Base-by-base conservation (phyloP, 1,140 invertebrate species). In the Nephotettix cincticeps region DNA sequence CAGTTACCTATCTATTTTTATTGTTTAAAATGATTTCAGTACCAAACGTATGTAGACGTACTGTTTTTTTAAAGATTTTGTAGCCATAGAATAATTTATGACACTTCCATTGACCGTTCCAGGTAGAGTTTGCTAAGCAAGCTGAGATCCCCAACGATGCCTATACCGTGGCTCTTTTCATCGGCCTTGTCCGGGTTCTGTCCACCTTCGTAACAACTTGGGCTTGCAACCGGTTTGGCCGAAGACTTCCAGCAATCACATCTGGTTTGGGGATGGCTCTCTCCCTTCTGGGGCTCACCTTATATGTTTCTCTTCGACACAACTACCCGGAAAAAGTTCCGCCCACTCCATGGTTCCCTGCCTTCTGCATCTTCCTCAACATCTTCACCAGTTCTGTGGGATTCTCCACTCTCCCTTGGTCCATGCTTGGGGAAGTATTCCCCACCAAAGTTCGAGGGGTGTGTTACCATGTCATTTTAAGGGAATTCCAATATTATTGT, bases 361-460 rank as follows among this genome's bases (percentile, higher is more conserved):
- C 85, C 0, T 68, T 84, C 13, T 81, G 83, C 1, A 78, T 89
- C 19, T 71, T 88, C 0, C 75, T 82, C 45, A 89, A 87, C 71
- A 88, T 89, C 68, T 82, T 89, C 29, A 81, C 84, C 6, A 87
- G 86, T 69, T 88, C 88, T 0, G 40, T 89, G 1, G 88, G 88
- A 0, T 88, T 89, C 47, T 80, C 88, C 19, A 85, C 86, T 0
- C 68, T 90, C 4, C 91, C 91, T 0, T 92, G 91, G 81, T 87
- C 92, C 1, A 86, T 93, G 83, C 84, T 91, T 69, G 90, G 91
- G 0, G 92, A 93, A 79, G 81, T 92, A 0, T 91, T 89, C 71
- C 90, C 91, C 0, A 76, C 84, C 32, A 86, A 86, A 68, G 84
- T 89, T 1, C 84, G 89, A 28, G 90, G 91, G 3, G 83, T 75